A percentile compares a stretch with the other conserved stretches of the same genome.
Evolutionary conservation across 2,888 invertebrate species (phyloP).

Genomic region (Euzetes globulus): DNA sequence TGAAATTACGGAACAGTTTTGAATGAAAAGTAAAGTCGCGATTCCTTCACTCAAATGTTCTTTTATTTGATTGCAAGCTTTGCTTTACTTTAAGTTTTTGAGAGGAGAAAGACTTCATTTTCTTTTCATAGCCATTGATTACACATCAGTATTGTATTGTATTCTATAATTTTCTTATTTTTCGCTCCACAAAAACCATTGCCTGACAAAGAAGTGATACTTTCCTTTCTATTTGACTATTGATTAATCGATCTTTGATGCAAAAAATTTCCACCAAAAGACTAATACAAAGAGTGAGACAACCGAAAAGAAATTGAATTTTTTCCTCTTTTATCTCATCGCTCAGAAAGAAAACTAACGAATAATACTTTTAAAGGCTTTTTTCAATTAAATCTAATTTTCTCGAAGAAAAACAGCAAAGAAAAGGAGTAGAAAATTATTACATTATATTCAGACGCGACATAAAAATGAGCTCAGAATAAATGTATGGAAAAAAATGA

Average conservation of each 20-base stretch:
- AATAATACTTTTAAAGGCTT: neutral
- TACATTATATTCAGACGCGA: neutral
- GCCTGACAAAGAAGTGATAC: constrained; percentile 17
- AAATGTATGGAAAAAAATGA: neutral
- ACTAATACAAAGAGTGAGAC: neutral
- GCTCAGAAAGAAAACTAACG: neutral
- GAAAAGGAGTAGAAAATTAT: neutral
- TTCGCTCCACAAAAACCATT: constrained; percentile 23
- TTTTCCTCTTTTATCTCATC: neutral
- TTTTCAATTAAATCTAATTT: constrained; percentile 15
- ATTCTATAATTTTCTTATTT: constrained; percentile 26
- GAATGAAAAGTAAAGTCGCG: neutral
- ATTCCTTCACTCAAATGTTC: neutral
- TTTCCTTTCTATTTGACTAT: constrained; percentile 13
- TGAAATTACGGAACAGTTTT: neutral
- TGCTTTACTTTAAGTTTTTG: neutral
- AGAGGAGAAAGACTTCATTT: constrained; percentile 15
- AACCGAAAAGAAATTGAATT: neutral
- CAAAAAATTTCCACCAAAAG: neutral
- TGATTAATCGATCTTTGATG: constrained; percentile 11
- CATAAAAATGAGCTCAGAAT: neutral
- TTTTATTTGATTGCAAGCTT: neutral
- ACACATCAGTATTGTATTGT: constrained; percentile 13
- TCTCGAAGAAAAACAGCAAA: neutral
- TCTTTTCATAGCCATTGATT: constrained; percentile 21